Evolutionary conservation across 2,888 invertebrate genomes (phyloP).

Genomic region (Lasioglossum marginatum): DNA sequence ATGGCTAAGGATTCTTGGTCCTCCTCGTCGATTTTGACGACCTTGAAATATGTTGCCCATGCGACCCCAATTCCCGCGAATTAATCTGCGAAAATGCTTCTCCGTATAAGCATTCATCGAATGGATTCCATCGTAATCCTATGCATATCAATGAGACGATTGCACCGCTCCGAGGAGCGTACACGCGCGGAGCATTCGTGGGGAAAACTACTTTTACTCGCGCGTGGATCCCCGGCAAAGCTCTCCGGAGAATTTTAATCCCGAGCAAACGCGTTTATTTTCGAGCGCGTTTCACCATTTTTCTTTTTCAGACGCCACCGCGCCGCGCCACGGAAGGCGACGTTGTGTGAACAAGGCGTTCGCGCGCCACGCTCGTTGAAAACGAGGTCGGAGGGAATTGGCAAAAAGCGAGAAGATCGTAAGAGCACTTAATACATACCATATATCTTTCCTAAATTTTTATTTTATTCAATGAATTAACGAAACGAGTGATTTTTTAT

Average conservation of each 20-base stretch:
- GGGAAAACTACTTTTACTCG: constrained; percentile 47
- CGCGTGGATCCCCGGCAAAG: constrained; percentile 5
- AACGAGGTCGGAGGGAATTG: constrained; percentile 36
- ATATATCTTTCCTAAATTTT: not conserved
- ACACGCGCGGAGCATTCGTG: constrained; percentile 22
- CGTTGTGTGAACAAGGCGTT: not conserved
- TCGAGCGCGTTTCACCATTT: constrained; percentile 21
- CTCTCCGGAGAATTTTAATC: constrained; percentile 31
- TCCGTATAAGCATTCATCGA: not conserved
- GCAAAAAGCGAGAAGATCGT: not conserved
- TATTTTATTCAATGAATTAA: not conserved
- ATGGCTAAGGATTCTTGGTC: too few species aligned
- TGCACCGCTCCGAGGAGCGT: not conserved
- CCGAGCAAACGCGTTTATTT: constrained; percentile 37
- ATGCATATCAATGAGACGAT: constrained; percentile 10
- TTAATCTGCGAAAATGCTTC: not conserved
- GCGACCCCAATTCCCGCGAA: not conserved
- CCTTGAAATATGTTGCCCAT: too few species aligned
- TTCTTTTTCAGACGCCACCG: not conserved
- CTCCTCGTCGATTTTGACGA: too few species aligned
- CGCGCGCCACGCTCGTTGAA: constrained; percentile 7
- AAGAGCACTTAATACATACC: not conserved
- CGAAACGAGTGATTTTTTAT: not conserved
- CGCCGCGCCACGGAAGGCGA: not conserved
- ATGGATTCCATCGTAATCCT: not conserved